A percentile compares a stretch with the other conserved stretches of the same genome.
phyloP scores from a whole-genome alignment of 2,888 invertebrate species.

The Ethmia dodecea region DNA sequence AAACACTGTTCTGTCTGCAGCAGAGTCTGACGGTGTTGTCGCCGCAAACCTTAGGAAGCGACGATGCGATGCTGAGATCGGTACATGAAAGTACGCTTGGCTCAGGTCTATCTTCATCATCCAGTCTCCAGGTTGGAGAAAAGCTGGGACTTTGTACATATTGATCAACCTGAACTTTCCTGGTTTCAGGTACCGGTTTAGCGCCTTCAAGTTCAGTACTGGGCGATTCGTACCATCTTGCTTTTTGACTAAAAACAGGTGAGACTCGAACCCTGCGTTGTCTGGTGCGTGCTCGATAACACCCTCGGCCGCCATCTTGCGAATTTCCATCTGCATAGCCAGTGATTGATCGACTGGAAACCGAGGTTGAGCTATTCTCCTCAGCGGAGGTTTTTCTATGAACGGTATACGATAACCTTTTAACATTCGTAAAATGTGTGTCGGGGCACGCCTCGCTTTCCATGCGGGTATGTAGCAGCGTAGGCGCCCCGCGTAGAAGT shows the following conservation, averaged over 20 bases:
- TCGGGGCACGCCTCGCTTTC: background rate
- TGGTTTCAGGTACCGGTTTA: background rate
- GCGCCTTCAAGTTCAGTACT: background rate
- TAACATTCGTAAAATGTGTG: background rate
- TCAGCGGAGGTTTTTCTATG: background rate
- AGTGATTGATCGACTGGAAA: background rate
- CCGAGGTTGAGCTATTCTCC: background rate
- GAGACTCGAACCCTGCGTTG: background rate
- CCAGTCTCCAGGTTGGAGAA: conserved; percentile 9
- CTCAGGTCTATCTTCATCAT: conserved; percentile 12
- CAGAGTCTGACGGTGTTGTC: background rate
- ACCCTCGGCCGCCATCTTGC: background rate
- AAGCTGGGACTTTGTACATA: background rate
- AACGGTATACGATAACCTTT: background rate
- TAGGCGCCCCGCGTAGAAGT: background rate
- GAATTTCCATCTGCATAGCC: background rate
- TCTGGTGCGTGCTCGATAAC: background rate
- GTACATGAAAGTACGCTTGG: conserved; percentile 14
- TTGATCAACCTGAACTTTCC: background rate
- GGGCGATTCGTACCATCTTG: background rate
- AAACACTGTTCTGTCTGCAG: background rate
- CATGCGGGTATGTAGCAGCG: background rate
- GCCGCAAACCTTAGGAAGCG: background rate
- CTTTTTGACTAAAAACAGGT: background rate
- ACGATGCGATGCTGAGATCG: background rate